phyloP scores from a whole-genome alignment of 2,113 vertebrate genomes.

The Prionailurus bengalensis region DNA sequence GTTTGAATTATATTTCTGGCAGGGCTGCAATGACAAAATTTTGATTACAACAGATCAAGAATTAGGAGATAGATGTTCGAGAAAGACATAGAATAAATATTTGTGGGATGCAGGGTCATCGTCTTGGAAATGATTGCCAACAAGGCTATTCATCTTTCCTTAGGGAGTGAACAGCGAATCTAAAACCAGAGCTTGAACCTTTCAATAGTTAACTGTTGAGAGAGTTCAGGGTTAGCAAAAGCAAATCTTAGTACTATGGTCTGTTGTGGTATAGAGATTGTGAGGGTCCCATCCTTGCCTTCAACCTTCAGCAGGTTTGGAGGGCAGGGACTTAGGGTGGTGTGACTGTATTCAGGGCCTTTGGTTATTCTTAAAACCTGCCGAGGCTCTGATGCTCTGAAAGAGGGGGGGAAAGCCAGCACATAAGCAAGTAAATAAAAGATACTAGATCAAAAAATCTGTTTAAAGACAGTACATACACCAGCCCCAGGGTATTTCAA shows the following conservation, averaged over 20 bases:
- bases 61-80: not conserved
- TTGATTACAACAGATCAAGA: not conserved
- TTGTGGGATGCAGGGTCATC: fast-evolving
- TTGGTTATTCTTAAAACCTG: constrained; percentile 32
- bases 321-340: not conserved
- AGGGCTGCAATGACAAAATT: not conserved
- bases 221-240: not conserved
- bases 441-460: constrained; percentile 89
- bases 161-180: not conserved
- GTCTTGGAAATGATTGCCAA: not conserved
- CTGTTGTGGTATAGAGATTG: not conserved
- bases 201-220: not conserved
- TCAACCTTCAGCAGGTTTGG: not conserved
- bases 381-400: constrained; percentile 66
- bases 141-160: not conserved
- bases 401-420: not conserved
- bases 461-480: constrained; percentile 88
- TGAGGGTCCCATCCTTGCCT: not conserved
- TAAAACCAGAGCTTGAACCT: not conserved
- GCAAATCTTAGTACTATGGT: not conserved
- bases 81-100: not conserved
- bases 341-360: not conserved
- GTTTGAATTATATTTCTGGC: not conserved
- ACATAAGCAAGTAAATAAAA: constrained; percentile 77
- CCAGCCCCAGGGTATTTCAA: constrained; percentile 89